Evolutionary conservation across 2,113 vertebrate species (phyloP).

Genomic region (Plecotus auritus): DNA sequence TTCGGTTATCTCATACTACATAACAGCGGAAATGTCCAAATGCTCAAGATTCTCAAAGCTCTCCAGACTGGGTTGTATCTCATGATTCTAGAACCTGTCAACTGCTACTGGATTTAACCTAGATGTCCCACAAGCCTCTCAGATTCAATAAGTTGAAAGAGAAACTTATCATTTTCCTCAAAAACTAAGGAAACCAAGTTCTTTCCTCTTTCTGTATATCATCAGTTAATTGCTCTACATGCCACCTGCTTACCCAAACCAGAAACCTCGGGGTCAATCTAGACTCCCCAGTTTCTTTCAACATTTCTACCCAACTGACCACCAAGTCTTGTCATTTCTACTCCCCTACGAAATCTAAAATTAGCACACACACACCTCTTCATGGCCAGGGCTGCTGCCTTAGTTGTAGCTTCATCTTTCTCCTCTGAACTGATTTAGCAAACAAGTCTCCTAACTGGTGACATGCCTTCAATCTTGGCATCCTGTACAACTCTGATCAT

Average conservation of each 20-base stretch:
- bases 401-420: neutral
- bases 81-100: neutral
- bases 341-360: neutral
- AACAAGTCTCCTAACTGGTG: neutral
- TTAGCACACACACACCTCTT: neutral
- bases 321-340: neutral
- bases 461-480: neutral
- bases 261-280: neutral
- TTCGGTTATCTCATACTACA: neutral
- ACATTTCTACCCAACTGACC: neutral
- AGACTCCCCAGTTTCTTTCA: neutral
- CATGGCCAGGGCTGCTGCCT: neutral
- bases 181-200: slow-evolving; percentile 12
- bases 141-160: neutral
- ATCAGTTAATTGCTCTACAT: neutral
- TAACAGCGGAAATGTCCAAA: neutral
- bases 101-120: slow-evolving; percentile 10
- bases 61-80: neutral
- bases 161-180: slow-evolving; percentile 16
- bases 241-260: neutral
- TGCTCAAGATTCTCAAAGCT: neutral
- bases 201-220: slow-evolving; percentile 31
- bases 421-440: neutral
- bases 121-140: slow-evolving; percentile 14
- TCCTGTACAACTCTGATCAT: neutral